These are phyloP conservation scores for Aethes cnicana DNA, from an alignment of 2,888 invertebrate genomes.

Conservation along the genomic window DNA sequence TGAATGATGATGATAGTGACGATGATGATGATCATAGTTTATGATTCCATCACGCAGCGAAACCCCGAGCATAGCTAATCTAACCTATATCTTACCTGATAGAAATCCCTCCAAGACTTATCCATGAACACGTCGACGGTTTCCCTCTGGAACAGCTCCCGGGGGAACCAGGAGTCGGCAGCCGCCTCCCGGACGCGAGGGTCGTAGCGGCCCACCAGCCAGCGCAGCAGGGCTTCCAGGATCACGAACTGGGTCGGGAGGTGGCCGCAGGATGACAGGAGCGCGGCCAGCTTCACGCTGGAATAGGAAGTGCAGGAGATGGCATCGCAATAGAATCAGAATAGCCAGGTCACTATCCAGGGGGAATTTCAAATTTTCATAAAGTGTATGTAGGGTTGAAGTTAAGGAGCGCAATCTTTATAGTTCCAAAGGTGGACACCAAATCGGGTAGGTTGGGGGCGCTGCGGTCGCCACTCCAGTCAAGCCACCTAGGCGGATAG, in stretches of 20 bases:
- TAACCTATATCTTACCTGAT: conserved; percentile 46
- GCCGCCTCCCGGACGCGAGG: conserved; percentile 41
- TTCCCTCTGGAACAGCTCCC: conserved; percentile 34
- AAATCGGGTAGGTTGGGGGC: too few relatives aligned
- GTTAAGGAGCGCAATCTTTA: too few relatives aligned
- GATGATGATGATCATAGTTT: too few relatives aligned
- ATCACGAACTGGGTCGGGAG: conserved; percentile 52
- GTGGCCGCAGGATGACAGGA: conserved; percentile 51
- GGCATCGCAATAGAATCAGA: neutral
- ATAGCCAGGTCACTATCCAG: too few relatives aligned
- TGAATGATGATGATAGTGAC: too few relatives aligned
- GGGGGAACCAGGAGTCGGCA: conserved; percentile 57
- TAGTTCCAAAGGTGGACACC: too few relatives aligned
- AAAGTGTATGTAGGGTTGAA: too few relatives aligned
- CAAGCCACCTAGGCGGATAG: too few relatives aligned
- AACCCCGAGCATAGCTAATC: too few relatives aligned
- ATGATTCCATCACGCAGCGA: too few relatives aligned
- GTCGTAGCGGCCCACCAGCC: conserved; percentile 58
- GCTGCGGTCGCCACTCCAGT: too few relatives aligned
- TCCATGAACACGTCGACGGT: conserved; percentile 54
- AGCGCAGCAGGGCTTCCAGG: conserved; percentile 61
- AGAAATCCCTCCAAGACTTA: conserved; percentile 55
- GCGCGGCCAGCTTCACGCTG: conserved; percentile 49
- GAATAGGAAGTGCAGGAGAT: neutral
- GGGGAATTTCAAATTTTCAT: too few relatives aligned